These are phyloP conservation scores for Lathronympha strigana DNA, from an alignment of 2,888 invertebrate genomes.

Conservation along the genomic window DNA sequence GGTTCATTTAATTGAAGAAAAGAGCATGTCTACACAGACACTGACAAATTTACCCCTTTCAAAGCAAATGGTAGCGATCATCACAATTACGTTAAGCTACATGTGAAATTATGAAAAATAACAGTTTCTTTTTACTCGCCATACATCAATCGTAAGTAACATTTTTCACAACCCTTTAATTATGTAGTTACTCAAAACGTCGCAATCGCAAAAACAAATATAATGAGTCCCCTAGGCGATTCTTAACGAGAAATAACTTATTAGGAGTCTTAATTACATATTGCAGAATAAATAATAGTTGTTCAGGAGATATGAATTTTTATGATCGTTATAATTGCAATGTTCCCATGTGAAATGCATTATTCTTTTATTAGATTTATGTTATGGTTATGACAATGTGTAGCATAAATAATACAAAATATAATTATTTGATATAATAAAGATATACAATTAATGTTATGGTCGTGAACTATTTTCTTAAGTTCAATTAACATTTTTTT, in stretches of 20 bases:
- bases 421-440: too few species aligned
- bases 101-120: conserved; percentile 15
- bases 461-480: too few species aligned
- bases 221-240: conserved; percentile 21
- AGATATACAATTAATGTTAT: too few species aligned
- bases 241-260: conserved; percentile 30
- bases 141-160: neutral
- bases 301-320: conserved; percentile 18
- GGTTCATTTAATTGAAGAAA: conserved; percentile 5
- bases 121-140: conserved; percentile 3
- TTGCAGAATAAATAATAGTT: conserved; percentile 36
- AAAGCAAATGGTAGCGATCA: conserved; percentile 5
- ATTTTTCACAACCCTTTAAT: conserved; percentile 22
- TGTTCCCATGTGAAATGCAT: neutral
- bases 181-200: conserved; percentile 31
- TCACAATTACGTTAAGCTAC: conserved; percentile 1
- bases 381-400: too few species aligned
- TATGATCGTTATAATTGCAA: conserved; percentile 13
- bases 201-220: conserved; percentile 20
- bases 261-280: conserved; percentile 28
- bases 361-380: too few species aligned
- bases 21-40: neutral
- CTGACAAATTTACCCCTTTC: conserved; percentile 1
- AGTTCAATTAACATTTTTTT: too few species aligned
- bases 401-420: too few species aligned